Percentiles rank a stretch among this genome's conserved stretches.
Evolutionary conservation across 2,888 invertebrate genomes (phyloP).

Genomic region (Callyntrura guangdongensis): DNA sequence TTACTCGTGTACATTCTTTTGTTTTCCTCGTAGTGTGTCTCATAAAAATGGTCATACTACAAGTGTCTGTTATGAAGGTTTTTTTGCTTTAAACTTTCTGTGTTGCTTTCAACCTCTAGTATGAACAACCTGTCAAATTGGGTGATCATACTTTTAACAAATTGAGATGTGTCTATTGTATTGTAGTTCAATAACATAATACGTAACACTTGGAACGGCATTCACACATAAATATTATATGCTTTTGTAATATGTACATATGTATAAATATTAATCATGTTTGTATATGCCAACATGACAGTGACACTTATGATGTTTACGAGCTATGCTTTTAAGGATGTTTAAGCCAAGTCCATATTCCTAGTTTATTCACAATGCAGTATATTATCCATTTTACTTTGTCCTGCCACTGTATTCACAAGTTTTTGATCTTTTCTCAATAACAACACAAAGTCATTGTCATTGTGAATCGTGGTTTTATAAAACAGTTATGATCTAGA

Average conservation of each 20-base stretch:
- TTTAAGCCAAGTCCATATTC: conserved; percentile 34
- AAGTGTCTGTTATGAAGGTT: not conserved
- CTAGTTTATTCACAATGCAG: not conserved
- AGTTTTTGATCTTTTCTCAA: conserved; percentile 7
- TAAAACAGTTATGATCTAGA: conserved; percentile 33
- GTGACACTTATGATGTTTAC: conserved; percentile 56
- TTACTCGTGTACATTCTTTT: conserved; percentile 48
- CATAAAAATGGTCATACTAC: conserved; percentile 6
- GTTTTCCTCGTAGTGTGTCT: not conserved
- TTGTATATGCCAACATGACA: conserved; percentile 10
- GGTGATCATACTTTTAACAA: conserved; percentile 40
- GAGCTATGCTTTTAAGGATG: conserved; percentile 34
- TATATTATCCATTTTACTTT: conserved; percentile 44
- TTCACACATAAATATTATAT: conserved; percentile 12
- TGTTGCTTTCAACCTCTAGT: conserved; percentile 45
- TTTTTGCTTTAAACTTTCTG: conserved; percentile 43
- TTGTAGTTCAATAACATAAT: not conserved
- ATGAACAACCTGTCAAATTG: conserved; percentile 51
- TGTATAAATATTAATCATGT: conserved; percentile 21
- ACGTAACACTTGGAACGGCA: not conserved
- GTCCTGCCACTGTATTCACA: conserved; percentile 28
- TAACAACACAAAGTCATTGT: not conserved
- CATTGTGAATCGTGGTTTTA: too few relatives aligned
- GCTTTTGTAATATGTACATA: too few relatives aligned
- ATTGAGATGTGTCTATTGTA: conserved; percentile 3